Evolutionary conservation across 2,888 invertebrate species (phyloP).

Genomic region (Hymenopus coronatus): DNA sequence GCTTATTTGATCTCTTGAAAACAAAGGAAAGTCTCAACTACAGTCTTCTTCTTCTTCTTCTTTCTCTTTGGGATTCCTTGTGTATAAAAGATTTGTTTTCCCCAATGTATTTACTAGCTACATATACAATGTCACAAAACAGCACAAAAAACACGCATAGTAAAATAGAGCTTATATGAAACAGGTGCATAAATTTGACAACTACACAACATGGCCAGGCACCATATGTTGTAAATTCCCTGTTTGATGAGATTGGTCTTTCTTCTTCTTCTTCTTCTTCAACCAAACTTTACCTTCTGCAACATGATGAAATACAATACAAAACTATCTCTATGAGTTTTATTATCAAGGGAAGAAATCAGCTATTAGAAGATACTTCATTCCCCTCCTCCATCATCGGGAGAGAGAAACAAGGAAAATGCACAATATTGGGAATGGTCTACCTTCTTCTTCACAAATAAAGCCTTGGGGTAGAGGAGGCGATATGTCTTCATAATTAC

Average conservation of each 20-base stretch:
- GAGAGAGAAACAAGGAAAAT: constrained; percentile 16
- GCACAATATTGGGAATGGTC: constrained; percentile 36
- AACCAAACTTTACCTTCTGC: constrained; percentile 8
- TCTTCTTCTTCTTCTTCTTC: not conserved
- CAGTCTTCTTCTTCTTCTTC: constrained; percentile 1
- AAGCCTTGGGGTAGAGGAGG: not conserved
- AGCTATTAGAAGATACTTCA: constrained; percentile 35
- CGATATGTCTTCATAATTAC: constrained; percentile 33
- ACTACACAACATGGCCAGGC: constrained; percentile 37
- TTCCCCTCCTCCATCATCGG: constrained; percentile 31
- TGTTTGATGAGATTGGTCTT: constrained; percentile 34
- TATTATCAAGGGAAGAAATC: constrained; percentile 36
- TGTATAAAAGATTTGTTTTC: constrained; percentile 35
- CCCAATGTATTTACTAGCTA: constrained; percentile 26
- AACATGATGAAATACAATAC: constrained; percentile 20
- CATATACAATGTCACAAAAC: constrained; percentile 34
- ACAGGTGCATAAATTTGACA: constrained; percentile 36
- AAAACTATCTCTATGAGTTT: constrained; percentile 19
- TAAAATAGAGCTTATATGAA: constrained; percentile 37
- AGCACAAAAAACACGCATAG: constrained; percentile 36
- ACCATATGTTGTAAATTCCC: constrained; percentile 35
- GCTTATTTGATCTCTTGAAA: constrained; percentile 32
- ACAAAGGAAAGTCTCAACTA: constrained; percentile 36
- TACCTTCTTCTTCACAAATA: not conserved
- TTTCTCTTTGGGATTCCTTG: constrained; percentile 33